Evolutionary conservation across 1,140 invertebrate species (phyloP).

Genomic region (Cydia splendana): DNA sequence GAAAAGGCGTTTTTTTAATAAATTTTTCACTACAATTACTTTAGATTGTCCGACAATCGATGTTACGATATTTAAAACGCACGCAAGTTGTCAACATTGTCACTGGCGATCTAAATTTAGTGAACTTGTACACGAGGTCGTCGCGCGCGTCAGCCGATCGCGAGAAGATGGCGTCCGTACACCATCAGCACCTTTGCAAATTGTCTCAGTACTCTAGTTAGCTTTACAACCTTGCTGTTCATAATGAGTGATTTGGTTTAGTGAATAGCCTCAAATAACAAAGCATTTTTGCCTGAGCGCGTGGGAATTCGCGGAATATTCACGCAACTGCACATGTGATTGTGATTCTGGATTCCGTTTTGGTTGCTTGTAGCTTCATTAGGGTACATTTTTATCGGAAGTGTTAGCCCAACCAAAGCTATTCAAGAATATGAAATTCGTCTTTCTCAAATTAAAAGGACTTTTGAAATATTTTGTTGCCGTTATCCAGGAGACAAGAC

Average conservation of each 20-base stretch:
- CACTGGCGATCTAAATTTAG: conserved; percentile 59
- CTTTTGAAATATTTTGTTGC: no score
- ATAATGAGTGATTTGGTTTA: conserved; percentile 50
- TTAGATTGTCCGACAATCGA: not conserved
- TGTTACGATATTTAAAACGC: conserved; percentile 14
- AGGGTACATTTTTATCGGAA: no score
- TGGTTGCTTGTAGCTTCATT: not conserved
- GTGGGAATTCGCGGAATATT: conserved; percentile 48
- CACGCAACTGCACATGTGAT: conserved; percentile 40
- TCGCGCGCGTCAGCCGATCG: conserved; percentile 57
- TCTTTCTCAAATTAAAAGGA: no score
- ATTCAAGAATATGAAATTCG: no score
- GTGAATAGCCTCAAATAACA: conserved; percentile 43
- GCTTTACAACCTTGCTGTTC: conserved; percentile 55
- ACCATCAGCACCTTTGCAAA: conserved; percentile 45
- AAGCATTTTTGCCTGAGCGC: conserved; percentile 30
- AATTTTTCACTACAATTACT: not conserved
- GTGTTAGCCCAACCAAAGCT: no score
- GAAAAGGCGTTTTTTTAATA: no score
- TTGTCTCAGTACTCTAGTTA: conserved; percentile 47
- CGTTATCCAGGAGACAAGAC: no score
- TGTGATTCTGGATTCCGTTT: not conserved
- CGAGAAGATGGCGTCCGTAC: conserved; percentile 61
- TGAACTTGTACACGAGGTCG: conserved; percentile 63
- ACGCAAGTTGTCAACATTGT: conserved; percentile 38